These are phyloP conservation scores for Heliconius ethilla DNA, from an alignment of 2,888 invertebrate genomes.

Conservation along the genomic window DNA sequence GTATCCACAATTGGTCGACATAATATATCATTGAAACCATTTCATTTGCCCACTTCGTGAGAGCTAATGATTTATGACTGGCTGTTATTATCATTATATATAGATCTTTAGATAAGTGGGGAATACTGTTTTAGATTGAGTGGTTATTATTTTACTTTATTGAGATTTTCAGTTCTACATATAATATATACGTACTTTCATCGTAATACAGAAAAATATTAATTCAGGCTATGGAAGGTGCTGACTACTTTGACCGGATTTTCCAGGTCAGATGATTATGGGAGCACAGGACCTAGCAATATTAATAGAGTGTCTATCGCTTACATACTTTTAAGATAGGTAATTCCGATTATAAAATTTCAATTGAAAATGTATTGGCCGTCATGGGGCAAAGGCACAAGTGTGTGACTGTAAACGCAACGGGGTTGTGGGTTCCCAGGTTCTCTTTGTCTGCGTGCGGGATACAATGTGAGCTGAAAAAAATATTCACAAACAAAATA, in stretches of 20 bases:
- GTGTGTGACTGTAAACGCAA: too few relatives aligned
- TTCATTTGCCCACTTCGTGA: conserved; percentile 33
- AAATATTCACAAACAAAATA: neutral
- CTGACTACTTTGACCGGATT: too few relatives aligned
- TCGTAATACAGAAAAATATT: too few relatives aligned
- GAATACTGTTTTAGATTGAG: neutral
- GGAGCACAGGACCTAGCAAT: too few relatives aligned
- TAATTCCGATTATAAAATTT: too few relatives aligned
- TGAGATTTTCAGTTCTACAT: neutral
- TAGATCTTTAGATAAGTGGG: neutral
- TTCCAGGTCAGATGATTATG: too few relatives aligned
- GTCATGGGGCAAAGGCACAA: too few relatives aligned
- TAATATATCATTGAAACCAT: conserved; percentile 25
- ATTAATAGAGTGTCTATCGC: too few relatives aligned
- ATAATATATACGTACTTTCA: too few relatives aligned
- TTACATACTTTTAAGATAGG: too few relatives aligned
- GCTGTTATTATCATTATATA: neutral
- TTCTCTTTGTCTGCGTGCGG: neutral
- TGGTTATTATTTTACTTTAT: neutral
- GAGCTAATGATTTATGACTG: conserved; percentile 37
- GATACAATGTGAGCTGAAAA: neutral
- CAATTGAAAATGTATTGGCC: too few relatives aligned
- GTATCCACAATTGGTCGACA: conserved; percentile 27
- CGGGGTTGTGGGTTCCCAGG: neutral
- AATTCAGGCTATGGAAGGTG: too few relatives aligned